Evolutionary conservation across 2,113 vertebrate species (phyloP), one percentile per base, ranked within the genome.

Genomic region (Origma solitaria): DNA sequence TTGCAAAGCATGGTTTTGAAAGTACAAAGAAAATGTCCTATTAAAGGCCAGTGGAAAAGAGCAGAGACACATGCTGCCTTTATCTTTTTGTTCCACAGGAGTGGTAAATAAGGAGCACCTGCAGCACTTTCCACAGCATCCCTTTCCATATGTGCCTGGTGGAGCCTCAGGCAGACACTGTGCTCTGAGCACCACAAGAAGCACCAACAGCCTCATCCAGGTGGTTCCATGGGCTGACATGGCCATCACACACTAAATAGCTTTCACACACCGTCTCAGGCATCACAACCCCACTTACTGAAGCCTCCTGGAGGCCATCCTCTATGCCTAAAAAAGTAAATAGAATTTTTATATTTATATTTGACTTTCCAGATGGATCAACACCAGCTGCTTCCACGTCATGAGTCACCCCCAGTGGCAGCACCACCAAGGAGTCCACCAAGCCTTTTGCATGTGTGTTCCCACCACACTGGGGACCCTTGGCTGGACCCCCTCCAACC

Each of bases 181-280:
- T 45, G 22, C 56, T 79, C 76, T 4, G 17, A 19, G 62, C 2
- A 2, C 14, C 21, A 17, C 0, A 0, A 53, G 8, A 62, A 10
- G 28, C 37, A 64, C 27, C 2, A 1, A 8, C 7, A 64, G 42
- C 11, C 4, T 1, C 24, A 77, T 19, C 6, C 2, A 6, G 19
- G 14, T 1, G 3, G 37, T 33, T 61, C 61, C 1, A 0, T 13
- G 15, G 44, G 53, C 33, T 77, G 35, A 12, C 27, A 35, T 3
- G 51, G 60, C 22, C n/a, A 40, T 22, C 65, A 57, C 1, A 2
- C 35, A 6, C 53, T 37, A 23, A 71, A n/a, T 17, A 49, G 30
- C 20, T 22, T 3, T 80, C 40, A 31, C 7, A 4, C 25, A 44
- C 9, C 28, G 18, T 16, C 33, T 71, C 24, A 37, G 40, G 22